A percentile compares a stretch with the other conserved stretches of the same genome.
phyloP scores from a whole-genome alignment of 1,140 invertebrate genomes.

The Drosophila pallidifrons region DNA sequence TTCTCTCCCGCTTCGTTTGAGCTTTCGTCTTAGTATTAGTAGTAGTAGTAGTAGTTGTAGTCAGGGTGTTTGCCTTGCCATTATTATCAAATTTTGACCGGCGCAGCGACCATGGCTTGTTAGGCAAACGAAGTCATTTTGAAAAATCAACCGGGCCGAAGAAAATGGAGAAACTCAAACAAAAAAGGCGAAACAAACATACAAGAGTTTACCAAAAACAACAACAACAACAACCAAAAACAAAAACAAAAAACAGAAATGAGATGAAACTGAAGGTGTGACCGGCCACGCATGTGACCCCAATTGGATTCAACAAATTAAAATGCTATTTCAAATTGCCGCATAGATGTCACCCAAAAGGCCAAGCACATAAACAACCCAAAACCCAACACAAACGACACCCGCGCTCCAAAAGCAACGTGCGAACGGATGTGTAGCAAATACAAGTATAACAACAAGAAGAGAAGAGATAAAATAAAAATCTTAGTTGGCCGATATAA shows the following conservation, averaged over 20 bases:
- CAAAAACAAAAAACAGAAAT: constrained; percentile 19
- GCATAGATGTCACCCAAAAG: constrained; percentile 60
- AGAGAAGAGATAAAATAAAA: constrained; percentile 18
- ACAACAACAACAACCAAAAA: not conserved
- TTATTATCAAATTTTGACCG: constrained; percentile 62
- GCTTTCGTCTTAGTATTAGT: constrained; percentile 36
- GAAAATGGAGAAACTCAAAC: constrained; percentile 55
- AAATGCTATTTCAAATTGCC: constrained; percentile 63
- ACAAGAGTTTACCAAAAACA: not conserved
- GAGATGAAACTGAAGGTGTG: constrained; percentile 63
- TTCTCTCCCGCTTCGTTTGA: not conserved
- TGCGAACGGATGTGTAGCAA: constrained; percentile 78
- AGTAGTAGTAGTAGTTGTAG: constrained; percentile 10
- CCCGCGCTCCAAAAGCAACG: constrained; percentile 55
- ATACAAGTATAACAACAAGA: constrained; percentile 39
- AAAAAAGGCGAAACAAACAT: constrained; percentile 11
- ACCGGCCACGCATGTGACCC: constrained; percentile 77
- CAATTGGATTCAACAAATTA: constrained; percentile 71
- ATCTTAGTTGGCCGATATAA: constrained; percentile 46
- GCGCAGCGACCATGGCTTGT: constrained; percentile 51
- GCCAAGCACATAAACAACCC: constrained; percentile 35
- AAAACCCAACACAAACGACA: constrained; percentile 1
- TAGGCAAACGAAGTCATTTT: constrained; percentile 66
- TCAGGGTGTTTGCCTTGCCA: constrained; percentile 65
- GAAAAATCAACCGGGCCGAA: constrained; percentile 42